Evolutionary conservation across 2,888 invertebrate genomes (phyloP), one percentile per base, ranked within the genome.

Genomic region (Rotaria macrura): DNA sequence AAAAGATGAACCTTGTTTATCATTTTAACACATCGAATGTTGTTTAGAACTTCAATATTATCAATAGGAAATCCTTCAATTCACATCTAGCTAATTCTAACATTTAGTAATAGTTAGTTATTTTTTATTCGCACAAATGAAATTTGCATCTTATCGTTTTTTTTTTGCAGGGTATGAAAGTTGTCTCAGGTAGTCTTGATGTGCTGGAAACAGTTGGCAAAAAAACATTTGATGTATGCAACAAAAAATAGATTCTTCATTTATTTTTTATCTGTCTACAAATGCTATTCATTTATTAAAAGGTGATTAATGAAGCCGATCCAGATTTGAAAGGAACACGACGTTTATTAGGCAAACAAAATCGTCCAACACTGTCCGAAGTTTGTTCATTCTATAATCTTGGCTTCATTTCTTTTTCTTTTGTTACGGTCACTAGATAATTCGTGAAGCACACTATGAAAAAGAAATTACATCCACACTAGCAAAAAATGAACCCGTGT

Each of bases 201-300:
- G 96, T 96, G 0, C 91, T 97, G 84, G 97, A 97, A 91, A 94
- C 94, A 0, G 95, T 97, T 87, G 97, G 97, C 14, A 96, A 96
- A 90, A 96, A 96, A 90, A 97, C 96, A 0, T 95, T 96, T 94
- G 94, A 95, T 89, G 95, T 95, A 0, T 91, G 54, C 25, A 54
- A 23, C 5, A 54, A 54, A 7, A 52, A 54, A 7, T 0, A 25
- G 0, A 1, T 54, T 54, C 9, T 25, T 54, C 25, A 0, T 6
- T 25, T 25, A 25, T 25, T 54, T 54, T 23, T 25, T 54, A 23
- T 25, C 2, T 3, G 3, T 54, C 23, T 54, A 52, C 14, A 52
- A 52, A 23, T 52, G 23, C 25, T 2, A 54, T 25, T 54, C 7
- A 54, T 25, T 1, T 54, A 25, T 54, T 54, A 9, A 3, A 54